Evolutionary conservation across 2,113 vertebrate genomes (phyloP), one percentile per base, ranked within the genome.

Genomic region (Mormyrus lacerda): DNA sequence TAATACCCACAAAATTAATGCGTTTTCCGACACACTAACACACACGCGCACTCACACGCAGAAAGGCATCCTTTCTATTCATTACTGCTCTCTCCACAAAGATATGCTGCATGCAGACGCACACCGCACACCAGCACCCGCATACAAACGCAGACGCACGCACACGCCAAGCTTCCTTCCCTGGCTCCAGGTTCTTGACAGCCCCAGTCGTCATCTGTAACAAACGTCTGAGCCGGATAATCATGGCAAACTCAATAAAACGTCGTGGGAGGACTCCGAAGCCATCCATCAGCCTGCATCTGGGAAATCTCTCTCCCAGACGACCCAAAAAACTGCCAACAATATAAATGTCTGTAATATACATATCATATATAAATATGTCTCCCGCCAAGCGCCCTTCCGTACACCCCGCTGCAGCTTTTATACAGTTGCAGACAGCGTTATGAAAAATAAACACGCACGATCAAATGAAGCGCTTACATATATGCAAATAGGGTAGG

Each of bases 161-260:
- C 84, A 86, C 76, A 90, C 17, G 44, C 73, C 44, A 84, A 87
- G 88, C 90, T 88, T 92, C 90, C 88, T 83, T 88, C 91, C 90
- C 91, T 94, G 91, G 94, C 91, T 90, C 90, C 91, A 93, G 91
- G 93, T 90, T 93, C 92, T 93, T 97, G 97, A 97, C 97, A 97
- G 96, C 95, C 93, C 94, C 89, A 94, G 95, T 96, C 96, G 96
- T 97, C 97, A 97, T 95, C 95, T 91, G 96, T 96, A 97, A 97
- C 96, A 96, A 97, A 97, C 97, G 97, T 97, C 96, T 96, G 94
- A 93, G 96, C 95, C 95, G 97, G 97, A 98, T 99, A 99, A 99
- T 99, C 98, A 99, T 97, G 96, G 97, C 96, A 97, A 99, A 99
- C 98, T 97, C 98, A 99, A 99, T 99, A 99, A 99, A 98, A 97